These are phyloP conservation scores for Hirundo rustica DNA, from an alignment of 2,797 vertebrate genomes.

Conservation along the genomic window DNA sequence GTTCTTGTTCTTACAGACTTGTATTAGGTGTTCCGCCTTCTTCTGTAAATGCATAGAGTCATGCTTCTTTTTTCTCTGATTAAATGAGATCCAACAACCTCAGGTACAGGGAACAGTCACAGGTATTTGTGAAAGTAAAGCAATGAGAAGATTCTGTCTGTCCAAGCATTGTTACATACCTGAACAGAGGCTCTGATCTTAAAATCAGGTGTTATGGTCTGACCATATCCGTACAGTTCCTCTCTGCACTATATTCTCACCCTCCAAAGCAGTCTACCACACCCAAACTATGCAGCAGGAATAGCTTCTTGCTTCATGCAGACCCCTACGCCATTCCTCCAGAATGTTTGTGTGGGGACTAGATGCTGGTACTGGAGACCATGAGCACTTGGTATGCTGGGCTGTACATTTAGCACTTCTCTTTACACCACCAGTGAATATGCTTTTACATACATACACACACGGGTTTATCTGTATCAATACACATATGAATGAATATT, in stretches of 20 bases:
- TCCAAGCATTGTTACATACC: background rate
- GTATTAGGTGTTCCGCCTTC: background rate
- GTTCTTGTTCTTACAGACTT: background rate
- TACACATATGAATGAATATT: background rate
- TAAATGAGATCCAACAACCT: background rate
- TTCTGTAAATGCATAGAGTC: background rate
- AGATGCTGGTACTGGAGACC: background rate
- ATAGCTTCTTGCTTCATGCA: background rate
- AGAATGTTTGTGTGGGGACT: background rate
- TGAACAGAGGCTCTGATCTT: background rate
- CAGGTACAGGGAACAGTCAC: background rate
- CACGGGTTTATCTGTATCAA: background rate
- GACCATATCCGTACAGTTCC: fast-evolving
- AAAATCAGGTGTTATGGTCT: background rate
- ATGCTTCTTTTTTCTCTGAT: background rate
- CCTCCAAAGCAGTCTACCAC: background rate
- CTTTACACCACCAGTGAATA: background rate
- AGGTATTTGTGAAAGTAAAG: background rate
- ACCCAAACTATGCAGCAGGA: background rate
- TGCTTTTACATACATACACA: fast-evolving
- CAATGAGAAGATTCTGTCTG: background rate
- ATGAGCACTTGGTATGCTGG: background rate
- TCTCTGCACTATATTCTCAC: background rate
- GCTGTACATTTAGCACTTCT: background rate
- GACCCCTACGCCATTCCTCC: background rate